Evolutionary conservation across 2,888 invertebrate species (phyloP).

Genomic region (Ochlodes sylvanus): DNA sequence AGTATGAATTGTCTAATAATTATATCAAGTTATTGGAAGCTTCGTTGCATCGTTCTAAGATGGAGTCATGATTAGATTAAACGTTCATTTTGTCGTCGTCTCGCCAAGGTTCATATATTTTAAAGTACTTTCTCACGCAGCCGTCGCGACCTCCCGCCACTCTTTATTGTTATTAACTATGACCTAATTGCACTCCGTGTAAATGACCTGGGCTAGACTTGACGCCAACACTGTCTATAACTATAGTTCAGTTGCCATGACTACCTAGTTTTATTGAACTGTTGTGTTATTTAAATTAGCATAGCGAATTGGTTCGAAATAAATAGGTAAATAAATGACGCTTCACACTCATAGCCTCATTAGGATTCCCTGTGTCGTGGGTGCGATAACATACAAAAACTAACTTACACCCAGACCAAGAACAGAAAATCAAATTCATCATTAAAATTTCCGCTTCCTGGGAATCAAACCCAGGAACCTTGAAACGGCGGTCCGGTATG

Average conservation of each 20-base stretch:
- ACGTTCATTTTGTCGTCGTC: slow-evolving; percentile 3
- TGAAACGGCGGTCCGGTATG: too few species aligned
- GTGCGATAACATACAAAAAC: too few species aligned
- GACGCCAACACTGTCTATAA: slow-evolving; percentile 19
- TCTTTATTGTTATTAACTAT: slow-evolving; percentile 57
- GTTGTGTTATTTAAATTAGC: neutral
- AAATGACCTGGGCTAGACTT: slow-evolving; percentile 37
- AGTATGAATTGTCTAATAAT: too few species aligned
- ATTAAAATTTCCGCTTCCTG: too few species aligned
- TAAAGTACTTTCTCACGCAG: slow-evolving; percentile 50
- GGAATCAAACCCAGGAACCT: too few species aligned
- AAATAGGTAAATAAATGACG: too few species aligned
- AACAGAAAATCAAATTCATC: too few species aligned
- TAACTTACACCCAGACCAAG: too few species aligned
- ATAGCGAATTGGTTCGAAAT: too few species aligned
- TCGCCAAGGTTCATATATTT: slow-evolving; percentile 17
- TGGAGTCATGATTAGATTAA: slow-evolving; percentile 17
- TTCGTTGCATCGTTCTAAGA: neutral
- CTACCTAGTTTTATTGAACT: neutral
- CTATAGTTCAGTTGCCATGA: neutral
- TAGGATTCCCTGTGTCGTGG: too few species aligned
- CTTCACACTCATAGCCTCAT: too few species aligned
- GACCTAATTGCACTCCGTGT: slow-evolving; percentile 52
- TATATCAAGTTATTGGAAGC: neutral
- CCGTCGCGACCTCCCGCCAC: slow-evolving; percentile 46